Base-by-base conservation (phyloP, 2,797 vertebrate species). In the Anguilla anguilla region DNA sequence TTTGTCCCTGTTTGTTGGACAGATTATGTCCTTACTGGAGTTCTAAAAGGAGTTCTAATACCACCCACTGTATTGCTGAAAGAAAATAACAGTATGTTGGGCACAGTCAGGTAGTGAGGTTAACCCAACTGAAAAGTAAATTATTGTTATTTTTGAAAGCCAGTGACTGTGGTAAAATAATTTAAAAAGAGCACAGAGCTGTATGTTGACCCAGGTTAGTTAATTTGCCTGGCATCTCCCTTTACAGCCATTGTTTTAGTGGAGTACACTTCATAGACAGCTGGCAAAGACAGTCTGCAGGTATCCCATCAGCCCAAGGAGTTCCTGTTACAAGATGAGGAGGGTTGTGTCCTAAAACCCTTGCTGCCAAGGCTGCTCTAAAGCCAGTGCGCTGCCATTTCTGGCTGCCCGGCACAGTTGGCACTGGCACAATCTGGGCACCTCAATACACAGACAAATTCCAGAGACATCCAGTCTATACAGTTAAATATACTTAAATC, bases 81-180 rank as follows among this genome's bases (percentile, higher is more conserved):
- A 82, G 19, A 82, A n/a, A 49, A 51, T 49, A 10, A n/a, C 79
- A 49, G 46, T 25, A n/a, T 13, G 35, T 82, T 49, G 22, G 17
- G 25, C 49, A 82, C 79, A 77, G 31, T 19, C 35, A 19, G 79
- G 43, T 22, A 11, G 43, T 49, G 79, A 7, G 22, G 22, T 82
- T n/a, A 43, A 51, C n/a, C 43, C 6, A 25, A 51, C 19, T 3
- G 49, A 51, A n/a, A 19, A 46, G 31, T 82, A 6, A 49, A 7
- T 82, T 82, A 19, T 82, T 82, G 19, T 82, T 82, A 46, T 79
- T 79, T 79, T 79, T 43, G 2, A 79, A 79, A 43, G 35, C n/a
- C 19, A 17, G 13, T 19, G 74, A 46, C 39, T 43, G 35, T 79
- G 39, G 35, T 46, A 31, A 79, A 39, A 79, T 43, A 22, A 46